Conservation (phyloP, 2,888 invertebrate genomes). For the Dryomyza anilis region DNA sequence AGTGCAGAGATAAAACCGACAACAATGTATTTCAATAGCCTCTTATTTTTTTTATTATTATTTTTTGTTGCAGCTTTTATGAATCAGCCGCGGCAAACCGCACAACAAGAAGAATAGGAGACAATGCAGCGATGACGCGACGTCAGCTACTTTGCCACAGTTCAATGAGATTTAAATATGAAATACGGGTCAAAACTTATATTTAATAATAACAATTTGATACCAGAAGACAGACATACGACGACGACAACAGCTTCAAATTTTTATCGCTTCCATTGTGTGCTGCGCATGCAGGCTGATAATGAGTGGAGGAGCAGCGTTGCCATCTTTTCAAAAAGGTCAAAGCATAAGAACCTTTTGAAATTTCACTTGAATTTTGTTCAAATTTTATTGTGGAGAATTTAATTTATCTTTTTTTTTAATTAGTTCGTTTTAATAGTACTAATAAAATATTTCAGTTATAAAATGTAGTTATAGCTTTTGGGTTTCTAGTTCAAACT, state of each 20-base stretch:
- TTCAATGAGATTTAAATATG: conserved; percentile 2
- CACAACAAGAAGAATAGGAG: neutral
- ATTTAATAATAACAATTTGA: conserved; percentile 2
- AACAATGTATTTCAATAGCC: neutral
- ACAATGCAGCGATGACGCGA: neutral
- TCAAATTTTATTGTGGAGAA: too few relatives aligned
- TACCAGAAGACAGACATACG: neutral
- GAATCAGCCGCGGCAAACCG: neutral
- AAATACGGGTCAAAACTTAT: conserved; percentile 1
- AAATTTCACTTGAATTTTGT: too few relatives aligned
- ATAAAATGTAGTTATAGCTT: too few relatives aligned
- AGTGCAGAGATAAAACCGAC: conserved; percentile 2
- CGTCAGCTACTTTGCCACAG: neutral
- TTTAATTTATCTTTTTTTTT: too few relatives aligned
- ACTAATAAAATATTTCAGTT: too few relatives aligned
- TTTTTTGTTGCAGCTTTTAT: neutral
- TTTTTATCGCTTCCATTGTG: conserved; percentile 1
- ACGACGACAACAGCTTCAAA: conserved; percentile 5
- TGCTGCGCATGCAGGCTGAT: too few relatives aligned
- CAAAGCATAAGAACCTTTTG: too few relatives aligned
- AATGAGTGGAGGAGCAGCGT: too few relatives aligned
- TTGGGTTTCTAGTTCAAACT: too few relatives aligned
- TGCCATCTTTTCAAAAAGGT: too few relatives aligned
- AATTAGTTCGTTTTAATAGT: too few relatives aligned
- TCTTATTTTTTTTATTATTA: too few relatives aligned